These are phyloP conservation scores for Nicator chloris DNA, from an alignment of 2,113 vertebrate genomes.

Conservation along the genomic window DNA sequence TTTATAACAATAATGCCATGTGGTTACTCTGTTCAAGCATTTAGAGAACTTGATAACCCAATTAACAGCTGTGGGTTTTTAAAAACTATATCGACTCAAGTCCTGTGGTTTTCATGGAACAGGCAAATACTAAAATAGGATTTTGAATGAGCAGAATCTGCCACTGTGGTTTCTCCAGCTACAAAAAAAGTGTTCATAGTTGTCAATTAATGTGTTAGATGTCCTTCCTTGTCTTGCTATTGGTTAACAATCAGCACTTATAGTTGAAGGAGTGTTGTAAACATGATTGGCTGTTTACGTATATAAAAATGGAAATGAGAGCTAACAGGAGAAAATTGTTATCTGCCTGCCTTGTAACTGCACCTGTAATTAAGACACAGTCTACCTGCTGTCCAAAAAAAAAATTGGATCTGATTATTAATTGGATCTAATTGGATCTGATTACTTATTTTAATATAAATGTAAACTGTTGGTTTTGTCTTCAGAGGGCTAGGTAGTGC, in stretches of 20 bases:
- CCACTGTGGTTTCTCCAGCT: not conserved
- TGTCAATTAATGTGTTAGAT: not conserved
- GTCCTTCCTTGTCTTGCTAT: not conserved
- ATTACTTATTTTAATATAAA: not conserved
- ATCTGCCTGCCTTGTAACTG: not conserved
- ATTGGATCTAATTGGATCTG: not conserved
- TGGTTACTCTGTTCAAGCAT: not conserved
- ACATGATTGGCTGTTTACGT: not conserved
- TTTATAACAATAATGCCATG: not conserved
- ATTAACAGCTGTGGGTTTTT: not conserved
- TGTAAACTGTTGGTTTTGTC: not conserved
- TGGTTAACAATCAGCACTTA: not conserved
- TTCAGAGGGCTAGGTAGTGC: not conserved
- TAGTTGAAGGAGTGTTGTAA: not conserved
- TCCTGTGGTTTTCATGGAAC: not conserved
- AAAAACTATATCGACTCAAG: not conserved
- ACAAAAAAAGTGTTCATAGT: not conserved
- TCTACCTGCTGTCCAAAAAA: not conserved
- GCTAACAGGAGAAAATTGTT: not conserved
- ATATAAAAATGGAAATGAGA: not conserved
- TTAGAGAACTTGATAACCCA: not conserved
- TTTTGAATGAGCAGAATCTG: not conserved
- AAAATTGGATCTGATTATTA: not conserved
- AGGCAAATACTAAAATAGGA: not conserved
- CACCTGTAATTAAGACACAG: not conserved